Conservation (phyloP, 2,888 invertebrate species). For the Nomada goodeniana region DNA sequence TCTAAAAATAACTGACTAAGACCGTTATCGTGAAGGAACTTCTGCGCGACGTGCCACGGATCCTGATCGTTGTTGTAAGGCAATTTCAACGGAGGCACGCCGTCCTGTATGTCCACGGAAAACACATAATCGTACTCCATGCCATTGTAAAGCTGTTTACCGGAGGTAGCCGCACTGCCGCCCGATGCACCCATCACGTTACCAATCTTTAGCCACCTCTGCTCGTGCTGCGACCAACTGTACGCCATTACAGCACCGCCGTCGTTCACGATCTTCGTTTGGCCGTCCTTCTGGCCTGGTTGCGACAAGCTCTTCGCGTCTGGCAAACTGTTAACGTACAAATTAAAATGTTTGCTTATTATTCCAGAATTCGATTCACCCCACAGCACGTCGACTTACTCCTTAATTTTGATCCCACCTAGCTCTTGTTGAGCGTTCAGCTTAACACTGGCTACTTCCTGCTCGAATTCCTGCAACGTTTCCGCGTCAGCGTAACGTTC, state of each 20-base stretch:
- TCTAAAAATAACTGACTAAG: conserved; percentile 95
- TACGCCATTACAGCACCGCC: conserved; percentile 91
- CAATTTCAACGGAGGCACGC: conserved; percentile 93
- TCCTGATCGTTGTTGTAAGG: conserved; percentile 96
- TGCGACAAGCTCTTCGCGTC: conserved; percentile 91
- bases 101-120: conserved; percentile 97
- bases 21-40: conserved; percentile 93
- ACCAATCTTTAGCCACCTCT: conserved; percentile 94
- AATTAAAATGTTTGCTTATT: conserved; percentile 19
- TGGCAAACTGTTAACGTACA: conserved; percentile 88
- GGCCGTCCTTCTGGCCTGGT: conserved; percentile 93
- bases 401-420: conserved; percentile 93
- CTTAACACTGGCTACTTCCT: conserved; percentile 88
- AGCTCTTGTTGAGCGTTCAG: conserved; percentile 89
- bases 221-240: conserved; percentile 88
- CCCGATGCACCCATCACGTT: conserved; percentile 93
- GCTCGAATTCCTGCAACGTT: conserved; percentile 88
- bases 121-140: conserved; percentile 98
- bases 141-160: conserved; percentile 93
- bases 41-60: conserved; percentile 96
- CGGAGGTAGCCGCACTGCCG: conserved; percentile 87
- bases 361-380: neutral
- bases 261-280: conserved; percentile 93
- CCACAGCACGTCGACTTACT: conserved; percentile 86
- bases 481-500: conserved; percentile 89